Evolutionary conservation across 1,140 invertebrate species (phyloP).

Genomic region (Drosophila aff.): DNA sequence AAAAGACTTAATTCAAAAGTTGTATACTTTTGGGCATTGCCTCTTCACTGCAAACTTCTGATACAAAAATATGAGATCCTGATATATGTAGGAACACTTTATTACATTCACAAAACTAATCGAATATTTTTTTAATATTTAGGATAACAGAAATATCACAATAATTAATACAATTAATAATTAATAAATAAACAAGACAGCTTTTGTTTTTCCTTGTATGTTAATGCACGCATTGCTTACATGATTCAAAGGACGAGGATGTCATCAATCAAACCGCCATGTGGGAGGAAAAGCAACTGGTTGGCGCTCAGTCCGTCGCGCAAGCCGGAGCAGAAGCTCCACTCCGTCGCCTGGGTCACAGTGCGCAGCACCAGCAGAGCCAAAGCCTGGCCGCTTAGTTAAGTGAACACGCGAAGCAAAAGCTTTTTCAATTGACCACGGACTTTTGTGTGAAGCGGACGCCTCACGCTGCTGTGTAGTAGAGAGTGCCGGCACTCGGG

Average conservation of each 20-base stretch:
- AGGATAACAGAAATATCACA: too few species aligned
- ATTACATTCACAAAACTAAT: too few species aligned
- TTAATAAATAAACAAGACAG: neutral
- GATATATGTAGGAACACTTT: too few species aligned
- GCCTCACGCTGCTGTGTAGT: conserved; percentile 2
- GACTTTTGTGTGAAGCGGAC: conserved; percentile 42
- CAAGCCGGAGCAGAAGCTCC: conserved; percentile 2
- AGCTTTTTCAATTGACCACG: conserved; percentile 51
- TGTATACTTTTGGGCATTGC: neutral
- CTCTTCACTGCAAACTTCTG: too few species aligned
- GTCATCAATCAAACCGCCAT: neutral
- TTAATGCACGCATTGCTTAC: too few species aligned
- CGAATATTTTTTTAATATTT: too few species aligned
- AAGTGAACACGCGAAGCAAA: conserved; percentile 15
- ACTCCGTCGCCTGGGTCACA: conserved; percentile 10
- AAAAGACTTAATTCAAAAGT: neutral
- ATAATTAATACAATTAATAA: too few species aligned
- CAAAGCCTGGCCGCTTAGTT: conserved; percentile 1
- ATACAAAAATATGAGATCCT: too few species aligned
- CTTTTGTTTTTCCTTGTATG: neutral
- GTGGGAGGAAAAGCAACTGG: neutral
- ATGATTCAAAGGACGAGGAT: neutral
- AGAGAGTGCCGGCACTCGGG: conserved; percentile 24
- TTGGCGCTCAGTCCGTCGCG: neutral
- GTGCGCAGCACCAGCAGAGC: neutral